Evolutionary conservation across 2,113 vertebrate genomes (phyloP).

Genomic region (Zeus faber): DNA sequence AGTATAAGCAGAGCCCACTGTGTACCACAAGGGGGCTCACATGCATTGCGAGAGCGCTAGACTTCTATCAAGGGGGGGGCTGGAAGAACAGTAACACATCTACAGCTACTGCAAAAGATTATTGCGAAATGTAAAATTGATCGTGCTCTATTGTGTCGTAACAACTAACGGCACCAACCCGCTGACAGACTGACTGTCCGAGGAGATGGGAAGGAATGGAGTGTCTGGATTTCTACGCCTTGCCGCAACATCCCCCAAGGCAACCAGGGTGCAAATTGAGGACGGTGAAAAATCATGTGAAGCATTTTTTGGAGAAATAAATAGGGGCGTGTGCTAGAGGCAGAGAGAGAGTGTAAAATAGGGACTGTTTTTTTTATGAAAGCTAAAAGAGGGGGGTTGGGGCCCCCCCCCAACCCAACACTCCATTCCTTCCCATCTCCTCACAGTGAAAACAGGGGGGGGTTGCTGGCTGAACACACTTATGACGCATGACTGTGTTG

Average conservation of each 20-base stretch:
- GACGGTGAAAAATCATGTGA: conserved; percentile 8
- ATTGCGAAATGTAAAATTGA: conserved; percentile 46
- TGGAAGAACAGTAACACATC: too few relatives aligned
- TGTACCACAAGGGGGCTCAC: conserved; percentile 71
- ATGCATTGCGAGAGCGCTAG: conserved; percentile 43
- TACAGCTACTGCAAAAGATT: conserved; percentile 11
- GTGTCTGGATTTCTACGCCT: conserved; percentile 37
- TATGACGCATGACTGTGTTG: too few relatives aligned
- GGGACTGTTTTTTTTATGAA: too few relatives aligned
- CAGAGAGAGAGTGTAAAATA: too few relatives aligned
- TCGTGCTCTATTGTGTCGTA: conserved; percentile 36
- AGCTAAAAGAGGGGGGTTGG: too few relatives aligned
- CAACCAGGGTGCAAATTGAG: conserved; percentile 32
- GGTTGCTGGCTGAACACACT: too few relatives aligned
- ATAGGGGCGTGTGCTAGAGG: not conserved
- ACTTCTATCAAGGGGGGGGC: conserved; percentile 3
- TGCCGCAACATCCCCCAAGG: conserved; percentile 16
- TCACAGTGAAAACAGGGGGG: too few relatives aligned
- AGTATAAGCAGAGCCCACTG: not conserved
- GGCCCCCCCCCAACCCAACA: too few relatives aligned
- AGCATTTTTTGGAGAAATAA: conserved; percentile 7
- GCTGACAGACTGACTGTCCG: conserved; percentile 11
- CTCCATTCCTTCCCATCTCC: too few relatives aligned
- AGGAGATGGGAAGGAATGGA: conserved; percentile 23
- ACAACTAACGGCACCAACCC: conserved; percentile 6